A percentile compares a stretch with the other conserved stretches of the same genome.
phyloP scores from a whole-genome alignment of 92 coral and sea anemone genomes.

The Zoanthus solanderi region DNA sequence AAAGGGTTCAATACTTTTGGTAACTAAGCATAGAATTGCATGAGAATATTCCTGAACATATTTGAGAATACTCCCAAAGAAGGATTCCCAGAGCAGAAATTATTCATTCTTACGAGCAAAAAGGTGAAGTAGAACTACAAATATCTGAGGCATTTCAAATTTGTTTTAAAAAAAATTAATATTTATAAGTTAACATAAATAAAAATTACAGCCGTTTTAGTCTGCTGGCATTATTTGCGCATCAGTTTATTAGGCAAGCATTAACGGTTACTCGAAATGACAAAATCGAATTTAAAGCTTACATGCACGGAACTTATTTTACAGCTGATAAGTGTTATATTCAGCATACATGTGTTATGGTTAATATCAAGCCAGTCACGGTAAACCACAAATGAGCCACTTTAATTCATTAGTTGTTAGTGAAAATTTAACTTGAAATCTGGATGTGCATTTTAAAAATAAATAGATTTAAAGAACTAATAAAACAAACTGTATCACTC shows the following conservation, averaged over 20 bases:
- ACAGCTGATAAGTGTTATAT: too few relatives aligned
- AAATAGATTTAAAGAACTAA: not conserved
- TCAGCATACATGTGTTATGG: too few relatives aligned
- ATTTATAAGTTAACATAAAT: not conserved
- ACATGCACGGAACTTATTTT: too few relatives aligned
- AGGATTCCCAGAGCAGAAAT: not conserved
- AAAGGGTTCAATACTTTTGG: not conserved
- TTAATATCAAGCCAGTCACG: too few relatives aligned
- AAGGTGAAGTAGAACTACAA: not conserved
- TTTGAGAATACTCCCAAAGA: not conserved
- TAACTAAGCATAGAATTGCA: not conserved
- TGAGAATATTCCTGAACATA: not conserved
- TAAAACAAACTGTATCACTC: constrained; percentile 24
- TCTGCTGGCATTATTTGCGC: too few relatives aligned
- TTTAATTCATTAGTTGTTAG: not conserved
- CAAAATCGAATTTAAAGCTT: too few relatives aligned
- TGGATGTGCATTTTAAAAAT: too few relatives aligned
- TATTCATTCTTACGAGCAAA: not conserved
- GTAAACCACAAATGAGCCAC: too few relatives aligned
- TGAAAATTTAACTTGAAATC: not conserved
- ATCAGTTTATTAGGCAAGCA: too few relatives aligned
- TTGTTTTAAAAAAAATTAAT: not conserved
- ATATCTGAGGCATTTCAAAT: not conserved
- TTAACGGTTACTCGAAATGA: too few relatives aligned
- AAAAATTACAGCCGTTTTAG: too few relatives aligned